phyloP scores from a whole-genome alignment of 92 coral and sea anemone genomes.

The Umimayanthus chanpuru region DNA sequence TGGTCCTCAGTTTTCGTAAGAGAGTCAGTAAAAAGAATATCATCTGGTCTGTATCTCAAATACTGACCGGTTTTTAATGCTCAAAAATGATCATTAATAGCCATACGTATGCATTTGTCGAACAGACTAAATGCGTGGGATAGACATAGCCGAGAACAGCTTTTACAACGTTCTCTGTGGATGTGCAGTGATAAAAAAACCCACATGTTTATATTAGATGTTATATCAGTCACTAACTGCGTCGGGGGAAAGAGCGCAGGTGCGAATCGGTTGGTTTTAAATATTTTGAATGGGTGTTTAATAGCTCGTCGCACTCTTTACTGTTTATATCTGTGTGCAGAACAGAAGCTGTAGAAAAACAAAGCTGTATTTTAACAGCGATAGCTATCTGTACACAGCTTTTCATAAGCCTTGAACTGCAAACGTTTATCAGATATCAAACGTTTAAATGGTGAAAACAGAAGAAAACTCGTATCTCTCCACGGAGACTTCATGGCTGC shows the following conservation, averaged over 20 bases:
- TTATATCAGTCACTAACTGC: background rate
- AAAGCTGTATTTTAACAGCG: background rate
- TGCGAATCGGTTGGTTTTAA: background rate
- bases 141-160: background rate
- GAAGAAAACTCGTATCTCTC: background rate
- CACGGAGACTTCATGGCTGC: background rate
- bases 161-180: background rate
- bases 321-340: background rate
- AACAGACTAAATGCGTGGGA: background rate
- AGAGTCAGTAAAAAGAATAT: background rate
- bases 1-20: background rate
- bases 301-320: background rate
- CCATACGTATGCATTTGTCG: background rate
- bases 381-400: background rate
- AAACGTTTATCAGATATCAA: background rate
- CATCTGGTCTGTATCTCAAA: background rate
- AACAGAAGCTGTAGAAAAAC: background rate
- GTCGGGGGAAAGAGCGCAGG: background rate
- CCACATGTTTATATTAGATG: conserved; percentile 30
- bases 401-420: background rate
- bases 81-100: background rate
- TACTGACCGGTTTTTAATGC: background rate
- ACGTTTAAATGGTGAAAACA: background rate
- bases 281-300: conserved; percentile 18
- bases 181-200: background rate